Conservation (phyloP, 2,113 vertebrate species). For the Danionella cerebrum region DNA sequence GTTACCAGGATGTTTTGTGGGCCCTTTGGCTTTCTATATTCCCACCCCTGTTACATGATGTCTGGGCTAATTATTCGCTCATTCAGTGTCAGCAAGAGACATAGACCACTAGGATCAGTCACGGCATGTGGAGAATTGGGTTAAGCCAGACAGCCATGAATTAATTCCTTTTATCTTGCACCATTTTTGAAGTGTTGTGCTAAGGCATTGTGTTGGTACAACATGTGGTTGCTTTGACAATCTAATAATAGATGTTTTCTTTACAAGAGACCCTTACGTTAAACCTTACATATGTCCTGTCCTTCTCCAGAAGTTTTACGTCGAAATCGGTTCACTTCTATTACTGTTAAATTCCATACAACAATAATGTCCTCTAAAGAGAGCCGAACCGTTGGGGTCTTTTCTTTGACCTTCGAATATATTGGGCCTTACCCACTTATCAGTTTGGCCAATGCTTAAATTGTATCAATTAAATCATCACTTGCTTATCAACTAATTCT, state of each 20-base stretch:
- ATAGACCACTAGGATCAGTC: slow-evolving; percentile 41
- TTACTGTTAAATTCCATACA: not conserved
- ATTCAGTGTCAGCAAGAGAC: slow-evolving; percentile 39
- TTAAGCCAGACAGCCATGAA: not conserved
- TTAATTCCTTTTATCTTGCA: slow-evolving; percentile 55
- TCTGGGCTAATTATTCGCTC: slow-evolving; percentile 37
- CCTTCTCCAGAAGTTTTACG: not conserved
- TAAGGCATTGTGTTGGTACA: slow-evolving; percentile 54
- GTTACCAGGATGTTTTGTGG: not conserved
- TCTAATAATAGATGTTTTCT: not conserved
- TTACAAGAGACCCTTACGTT: no score
- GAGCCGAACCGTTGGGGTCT: not conserved
- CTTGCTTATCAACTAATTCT: no score
- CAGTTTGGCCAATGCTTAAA: slow-evolving; percentile 5
- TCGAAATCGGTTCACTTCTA: not conserved
- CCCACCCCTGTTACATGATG: slow-evolving; percentile 2
- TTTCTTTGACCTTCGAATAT: slow-evolving; percentile 5
- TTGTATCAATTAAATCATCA: no score
- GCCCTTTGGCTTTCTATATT: slow-evolving; percentile 11
- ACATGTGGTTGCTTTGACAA: not conserved
- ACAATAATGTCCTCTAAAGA: not conserved
- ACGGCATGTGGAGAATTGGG: slow-evolving; percentile 39
- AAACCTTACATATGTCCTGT: no score
- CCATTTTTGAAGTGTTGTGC: slow-evolving; percentile 42
- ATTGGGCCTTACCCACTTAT: not conserved